phyloP scores from a whole-genome alignment of 1,140 invertebrate genomes.

The Coptotermes formosanus region DNA sequence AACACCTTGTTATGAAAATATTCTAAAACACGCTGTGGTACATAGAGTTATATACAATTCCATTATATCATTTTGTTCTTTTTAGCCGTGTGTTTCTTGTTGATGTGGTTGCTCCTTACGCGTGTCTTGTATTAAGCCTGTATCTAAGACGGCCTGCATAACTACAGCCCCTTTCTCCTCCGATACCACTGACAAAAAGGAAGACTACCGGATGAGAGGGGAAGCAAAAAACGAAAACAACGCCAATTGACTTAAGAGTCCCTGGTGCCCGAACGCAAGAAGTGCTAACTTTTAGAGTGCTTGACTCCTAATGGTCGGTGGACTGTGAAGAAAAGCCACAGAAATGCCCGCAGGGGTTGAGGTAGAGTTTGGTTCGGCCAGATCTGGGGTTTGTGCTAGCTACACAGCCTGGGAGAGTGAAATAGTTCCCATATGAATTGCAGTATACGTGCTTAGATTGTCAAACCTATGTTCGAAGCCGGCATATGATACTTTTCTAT shows the following conservation, averaged over 20 bases:
- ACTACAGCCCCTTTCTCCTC: neutral
- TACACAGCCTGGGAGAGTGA: neutral
- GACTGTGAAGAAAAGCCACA: constrained; percentile 14
- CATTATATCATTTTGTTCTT: constrained; percentile 3
- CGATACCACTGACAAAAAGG: constrained; percentile 5
- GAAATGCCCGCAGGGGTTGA: neutral
- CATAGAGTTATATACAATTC: neutral
- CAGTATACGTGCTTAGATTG: neutral
- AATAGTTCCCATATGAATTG: neutral
- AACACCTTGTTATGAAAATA: constrained; percentile 8
- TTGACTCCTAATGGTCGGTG: constrained; percentile 17
- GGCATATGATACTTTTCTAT: neutral
- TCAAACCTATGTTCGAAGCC: neutral
- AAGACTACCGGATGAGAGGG: neutral
- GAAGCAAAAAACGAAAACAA: neutral
- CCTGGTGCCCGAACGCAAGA: neutral
- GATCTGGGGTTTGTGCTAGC: neutral
- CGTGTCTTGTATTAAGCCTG: neutral
- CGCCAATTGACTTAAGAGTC: constrained; percentile 17
- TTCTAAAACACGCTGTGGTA: neutral
- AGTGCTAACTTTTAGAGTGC: constrained; percentile 18
- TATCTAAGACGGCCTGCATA: neutral
- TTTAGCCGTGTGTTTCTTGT: neutral
- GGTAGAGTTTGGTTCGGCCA: neutral
- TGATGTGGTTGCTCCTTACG: neutral